These are phyloP conservation scores for Melinaea marsaeus DNA, from an alignment of 2,888 invertebrate species.

Conservation along the genomic window DNA sequence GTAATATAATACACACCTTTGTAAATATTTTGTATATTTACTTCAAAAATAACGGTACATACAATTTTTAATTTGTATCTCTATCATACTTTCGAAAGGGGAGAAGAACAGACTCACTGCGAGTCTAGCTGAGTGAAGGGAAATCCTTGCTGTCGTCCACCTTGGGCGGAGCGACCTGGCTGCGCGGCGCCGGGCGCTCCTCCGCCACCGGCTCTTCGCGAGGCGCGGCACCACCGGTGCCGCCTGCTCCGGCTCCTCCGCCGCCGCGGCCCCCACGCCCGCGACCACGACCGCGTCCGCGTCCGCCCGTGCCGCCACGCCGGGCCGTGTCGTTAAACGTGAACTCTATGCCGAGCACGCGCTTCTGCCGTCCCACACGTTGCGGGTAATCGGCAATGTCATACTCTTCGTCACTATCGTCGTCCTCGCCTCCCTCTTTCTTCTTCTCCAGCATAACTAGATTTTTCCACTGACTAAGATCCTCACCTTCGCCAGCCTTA, in stretches of 20 bases:
- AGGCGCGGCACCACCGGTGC: conserved; percentile 57
- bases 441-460: conserved; percentile 89
- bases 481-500: conserved; percentile 96
- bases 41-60: conserved; percentile 78
- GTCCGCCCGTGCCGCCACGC: conserved; percentile 80
- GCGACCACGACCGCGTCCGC: conserved; percentile 75
- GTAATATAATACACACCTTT: conserved; percentile 74
- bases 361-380: conserved; percentile 91
- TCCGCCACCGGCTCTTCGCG: conserved; percentile 56
- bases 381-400: conserved; percentile 89
- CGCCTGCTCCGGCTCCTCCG: conserved; percentile 62
- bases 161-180: conserved; percentile 82
- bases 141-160: conserved; percentile 98
- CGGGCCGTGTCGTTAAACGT: conserved; percentile 88
- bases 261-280: conserved; percentile 67
- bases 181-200: conserved; percentile 57
- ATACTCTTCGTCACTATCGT: conserved; percentile 84
- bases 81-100: conserved; percentile 68
- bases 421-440: conserved; percentile 81
- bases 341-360: conserved; percentile 91
- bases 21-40: conserved; percentile 79
- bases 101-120: conserved; percentile 65
- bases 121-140: conserved; percentile 90
- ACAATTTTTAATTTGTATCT: conserved; percentile 76
- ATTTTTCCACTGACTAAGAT: conserved; percentile 94